Percentiles rank a stretch among this genome's conserved stretches.
Evolutionary conservation across 2,888 invertebrate species (phyloP).

Genomic region (Schizotus pectinicornis): DNA sequence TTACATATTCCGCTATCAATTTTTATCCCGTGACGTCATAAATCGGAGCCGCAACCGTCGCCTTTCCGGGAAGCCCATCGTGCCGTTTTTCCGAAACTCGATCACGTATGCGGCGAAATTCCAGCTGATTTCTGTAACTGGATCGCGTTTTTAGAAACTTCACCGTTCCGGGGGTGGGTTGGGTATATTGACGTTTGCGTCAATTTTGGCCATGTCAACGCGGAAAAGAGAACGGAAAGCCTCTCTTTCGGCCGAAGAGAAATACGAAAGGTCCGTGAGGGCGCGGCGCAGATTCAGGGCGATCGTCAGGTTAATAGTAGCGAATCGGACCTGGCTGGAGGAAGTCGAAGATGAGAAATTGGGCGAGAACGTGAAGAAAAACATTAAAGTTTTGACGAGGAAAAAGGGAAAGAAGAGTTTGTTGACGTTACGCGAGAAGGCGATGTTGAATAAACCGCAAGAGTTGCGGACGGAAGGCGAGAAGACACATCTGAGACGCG

Average conservation of each 20-base stretch:
- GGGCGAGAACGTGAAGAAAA: conserved; percentile 62
- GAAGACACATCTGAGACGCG: conserved; percentile 63
- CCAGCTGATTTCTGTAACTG: too few relatives aligned
- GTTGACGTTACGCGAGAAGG: conserved; percentile 61
- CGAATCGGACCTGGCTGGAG: conserved; percentile 65
- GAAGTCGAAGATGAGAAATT: conserved; percentile 59
- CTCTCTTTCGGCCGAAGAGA: conserved; percentile 38
- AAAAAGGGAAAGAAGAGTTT: conserved; percentile 44
- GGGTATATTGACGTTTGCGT: too few relatives aligned
- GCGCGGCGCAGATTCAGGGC: conserved; percentile 65
- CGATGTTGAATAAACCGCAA: conserved; percentile 64
- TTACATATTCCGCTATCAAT: conserved; percentile 52
- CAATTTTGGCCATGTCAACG: too few relatives aligned
- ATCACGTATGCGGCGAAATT: too few relatives aligned
- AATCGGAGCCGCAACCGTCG: conserved; percentile 48
- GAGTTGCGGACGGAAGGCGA: conserved; percentile 66
- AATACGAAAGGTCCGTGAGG: conserved; percentile 40
- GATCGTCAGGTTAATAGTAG: conserved; percentile 63
- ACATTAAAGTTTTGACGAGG: conserved; percentile 57
- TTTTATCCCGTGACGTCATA: conserved; percentile 51
- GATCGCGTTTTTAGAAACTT: too few relatives aligned
- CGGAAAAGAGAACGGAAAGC: too few relatives aligned
- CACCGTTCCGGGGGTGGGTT: too few relatives aligned
- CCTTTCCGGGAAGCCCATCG: conserved; percentile 13
- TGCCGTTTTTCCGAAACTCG: neutral